Evolutionary conservation across 2,888 invertebrate genomes (phyloP), one percentile per base, ranked within the genome.

Genomic region (Polydrusus pterygomalis): DNA sequence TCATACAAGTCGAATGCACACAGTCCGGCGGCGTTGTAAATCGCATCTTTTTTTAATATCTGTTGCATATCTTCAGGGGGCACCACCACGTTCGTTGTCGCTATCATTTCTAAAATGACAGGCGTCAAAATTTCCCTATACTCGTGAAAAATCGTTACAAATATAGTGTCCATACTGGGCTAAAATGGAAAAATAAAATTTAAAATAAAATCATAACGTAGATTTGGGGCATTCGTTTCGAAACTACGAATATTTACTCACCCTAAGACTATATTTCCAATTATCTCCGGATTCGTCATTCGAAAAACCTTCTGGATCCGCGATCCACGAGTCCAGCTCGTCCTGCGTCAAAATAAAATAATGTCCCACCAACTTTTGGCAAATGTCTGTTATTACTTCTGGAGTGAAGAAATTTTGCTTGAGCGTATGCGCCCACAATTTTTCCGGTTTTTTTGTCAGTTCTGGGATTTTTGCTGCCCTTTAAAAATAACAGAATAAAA

Each of bases 181-280:
- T 96, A 88, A 34, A 89, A 83, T 0, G 13, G 25, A 18, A 47
- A 15, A 30, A n/a, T 63, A 17, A 49, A 34, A 65, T 11, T 10
- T 8, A 1, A 34, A 34, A 34, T 34, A 2, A 34, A 7, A 7
- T 2, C 8, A 9, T 9, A 34, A 34, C 8, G 8, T 34, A 34
- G 8, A 1, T 34, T 34, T 7, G 8, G n/a, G n/a, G n/a, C n/a
- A n/a, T n/a, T n/a, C n/a, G n/a, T n/a, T n/a, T n/a, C n/a, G n/a
- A n/a, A 43, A 1, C 5, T 1, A n/a, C 43, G 5, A 13, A 8
- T 10, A 47, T 60, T 40, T 43, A 88, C 90, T 89, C 87, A 95
- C 95, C 90, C 95, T 91, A 77, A 97, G 89, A 83, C 94, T 96
- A 85, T 96, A 98, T 85, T 96, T 97, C 95, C 96, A 97, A n/a